phyloP scores from a whole-genome alignment of 1,140 invertebrate species.

The Dolichoris vasculosae region DNA sequence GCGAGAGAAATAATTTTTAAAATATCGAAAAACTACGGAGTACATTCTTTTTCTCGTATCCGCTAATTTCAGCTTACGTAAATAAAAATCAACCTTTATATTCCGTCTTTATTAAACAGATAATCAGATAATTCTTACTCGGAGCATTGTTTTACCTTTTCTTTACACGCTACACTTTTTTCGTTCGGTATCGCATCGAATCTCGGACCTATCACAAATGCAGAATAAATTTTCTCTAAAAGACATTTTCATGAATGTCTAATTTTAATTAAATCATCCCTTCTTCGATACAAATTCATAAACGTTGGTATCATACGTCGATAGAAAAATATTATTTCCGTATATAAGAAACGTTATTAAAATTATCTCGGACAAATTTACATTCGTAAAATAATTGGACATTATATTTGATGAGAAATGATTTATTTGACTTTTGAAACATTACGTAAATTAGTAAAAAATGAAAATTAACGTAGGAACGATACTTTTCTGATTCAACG shows the following conservation, averaged over 20 bases:
- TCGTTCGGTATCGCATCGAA: constrained; percentile 7
- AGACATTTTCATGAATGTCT: constrained; percentile 49
- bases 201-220: constrained; percentile 36
- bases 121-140: constrained; percentile 3
- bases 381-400: too few species aligned
- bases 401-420: too few species aligned
- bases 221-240: constrained; percentile 46
- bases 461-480: too few species aligned
- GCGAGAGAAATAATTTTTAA: background rate
- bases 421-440: too few species aligned
- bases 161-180: constrained; percentile 24
- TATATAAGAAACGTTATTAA: too few species aligned
- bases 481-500: too few species aligned
- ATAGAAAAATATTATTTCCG: too few species aligned
- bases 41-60: background rate
- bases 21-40: background rate
- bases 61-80: background rate
- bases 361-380: too few species aligned
- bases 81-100: background rate
- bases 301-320: background rate
- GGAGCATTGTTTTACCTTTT: background rate
- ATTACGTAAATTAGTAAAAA: too few species aligned
- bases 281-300: background rate
- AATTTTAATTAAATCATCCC: constrained; percentile 43
- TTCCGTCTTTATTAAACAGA: background rate